Conservation (phyloP, 2,113 vertebrate species). For the Pygoscelis adeliae region DNA sequence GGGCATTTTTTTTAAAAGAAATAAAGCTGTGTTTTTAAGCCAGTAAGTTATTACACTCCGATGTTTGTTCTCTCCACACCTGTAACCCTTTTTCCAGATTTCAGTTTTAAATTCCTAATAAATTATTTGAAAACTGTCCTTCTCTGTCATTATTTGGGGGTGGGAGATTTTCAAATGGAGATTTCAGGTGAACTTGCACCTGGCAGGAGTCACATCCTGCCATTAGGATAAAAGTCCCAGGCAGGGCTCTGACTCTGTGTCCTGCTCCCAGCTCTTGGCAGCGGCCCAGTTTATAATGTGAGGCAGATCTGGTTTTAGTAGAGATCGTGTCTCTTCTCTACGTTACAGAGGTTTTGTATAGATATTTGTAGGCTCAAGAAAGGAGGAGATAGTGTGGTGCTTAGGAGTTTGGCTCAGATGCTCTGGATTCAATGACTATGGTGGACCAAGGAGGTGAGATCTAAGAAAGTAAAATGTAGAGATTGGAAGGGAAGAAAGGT, state of each 20-base stretch:
- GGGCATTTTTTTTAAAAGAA: slow-evolving; percentile 71
- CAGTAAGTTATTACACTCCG: slow-evolving; percentile 82
- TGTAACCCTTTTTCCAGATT: slow-evolving; percentile 92
- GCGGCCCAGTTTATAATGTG: neutral
- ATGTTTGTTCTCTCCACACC: slow-evolving; percentile 88
- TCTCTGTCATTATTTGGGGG: neutral
- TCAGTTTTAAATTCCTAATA: slow-evolving; percentile 97
- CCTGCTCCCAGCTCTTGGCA: neutral
- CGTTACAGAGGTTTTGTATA: neutral
- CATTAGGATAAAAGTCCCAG: neutral
- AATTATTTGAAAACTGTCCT: slow-evolving; percentile 95
- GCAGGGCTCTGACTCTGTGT: neutral
- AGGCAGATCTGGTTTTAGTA: neutral
- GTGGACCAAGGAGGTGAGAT: neutral
- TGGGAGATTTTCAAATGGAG: neutral
- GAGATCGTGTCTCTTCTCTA: neutral
- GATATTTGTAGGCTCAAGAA: neutral
- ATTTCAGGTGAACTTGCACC: neutral
- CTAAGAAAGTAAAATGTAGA: neutral
- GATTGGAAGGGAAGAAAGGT: neutral
- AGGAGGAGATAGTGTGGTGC: neutral
- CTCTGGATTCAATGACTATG: neutral
- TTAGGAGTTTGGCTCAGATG: neutral
- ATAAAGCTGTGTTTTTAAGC: slow-evolving; percentile 81
- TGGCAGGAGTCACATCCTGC: neutral